These are phyloP conservation scores for Eumacrocentrus americanus DNA, from an alignment of 2,888 invertebrate species.

Conservation along the genomic window DNA sequence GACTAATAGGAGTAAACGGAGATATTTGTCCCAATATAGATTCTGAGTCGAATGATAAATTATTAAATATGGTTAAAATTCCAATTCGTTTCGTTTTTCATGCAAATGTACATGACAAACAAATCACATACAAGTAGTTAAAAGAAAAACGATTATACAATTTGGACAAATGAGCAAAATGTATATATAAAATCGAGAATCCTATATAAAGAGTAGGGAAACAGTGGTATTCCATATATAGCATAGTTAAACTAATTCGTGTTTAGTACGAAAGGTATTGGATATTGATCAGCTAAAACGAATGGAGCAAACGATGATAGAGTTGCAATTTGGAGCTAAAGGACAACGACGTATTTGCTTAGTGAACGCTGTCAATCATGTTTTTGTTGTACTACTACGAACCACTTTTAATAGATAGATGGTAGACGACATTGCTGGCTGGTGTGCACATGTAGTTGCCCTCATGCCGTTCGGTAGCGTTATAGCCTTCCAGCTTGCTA, in stretches of 20 bases:
- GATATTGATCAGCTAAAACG: not conserved
- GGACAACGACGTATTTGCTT: not conserved
- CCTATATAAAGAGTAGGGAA: not conserved
- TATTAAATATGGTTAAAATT: too few relatives aligned
- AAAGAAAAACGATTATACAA: not conserved
- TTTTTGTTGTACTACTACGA: conserved; percentile 42
- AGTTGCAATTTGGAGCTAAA: conserved; percentile 11
- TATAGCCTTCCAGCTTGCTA: conserved; percentile 40
- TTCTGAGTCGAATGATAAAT: too few relatives aligned
- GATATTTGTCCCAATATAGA: too few relatives aligned
- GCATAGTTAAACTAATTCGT: not conserved
- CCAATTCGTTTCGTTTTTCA: too few relatives aligned
- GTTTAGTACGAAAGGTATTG: too few relatives aligned
- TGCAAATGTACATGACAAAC: too few relatives aligned
- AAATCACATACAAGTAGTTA: not conserved
- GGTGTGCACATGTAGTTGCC: conserved; percentile 55
- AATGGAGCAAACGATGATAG: not conserved
- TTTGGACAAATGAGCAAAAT: not conserved
- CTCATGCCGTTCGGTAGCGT: conserved; percentile 49
- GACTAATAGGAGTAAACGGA: too few relatives aligned
- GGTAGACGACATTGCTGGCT: conserved; percentile 42
- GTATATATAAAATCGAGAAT: not conserved
- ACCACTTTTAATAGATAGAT: conserved; percentile 52
- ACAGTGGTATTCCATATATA: not conserved
- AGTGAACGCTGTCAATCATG: not conserved